phyloP scores from a whole-genome alignment of 2,888 invertebrate species.

The Drosophila helvetica region DNA sequence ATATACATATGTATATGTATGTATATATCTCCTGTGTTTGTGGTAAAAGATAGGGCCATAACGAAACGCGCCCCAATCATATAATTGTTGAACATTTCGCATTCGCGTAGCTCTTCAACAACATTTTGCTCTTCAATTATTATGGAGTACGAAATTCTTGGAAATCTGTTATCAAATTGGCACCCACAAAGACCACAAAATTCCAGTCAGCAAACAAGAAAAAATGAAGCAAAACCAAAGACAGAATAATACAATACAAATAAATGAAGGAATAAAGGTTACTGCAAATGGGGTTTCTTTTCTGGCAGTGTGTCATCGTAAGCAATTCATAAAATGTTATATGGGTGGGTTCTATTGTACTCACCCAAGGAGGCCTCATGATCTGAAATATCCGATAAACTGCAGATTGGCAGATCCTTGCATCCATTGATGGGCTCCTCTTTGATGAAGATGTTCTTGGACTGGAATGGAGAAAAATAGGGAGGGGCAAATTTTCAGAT shows the following conservation, averaged over 20 bases:
- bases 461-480: constrained; percentile 57
- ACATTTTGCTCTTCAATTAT: constrained; percentile 70
- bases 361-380: constrained; percentile 95
- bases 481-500: neutral
- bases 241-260: neutral
- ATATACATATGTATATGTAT: neutral
- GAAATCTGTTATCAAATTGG: constrained; percentile 73
- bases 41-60: constrained; percentile 25
- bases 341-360: constrained; percentile 82
- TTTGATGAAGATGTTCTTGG: constrained; percentile 81
- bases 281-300: constrained; percentile 17
- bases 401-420: constrained; percentile 91
- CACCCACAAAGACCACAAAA: constrained; percentile 24
- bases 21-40: constrained; percentile 4
- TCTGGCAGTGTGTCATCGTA: constrained; percentile 19
- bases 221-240: constrained; percentile 12
- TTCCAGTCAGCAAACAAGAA: constrained; percentile 31
- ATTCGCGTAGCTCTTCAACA: constrained; percentile 42
- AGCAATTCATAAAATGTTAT: constrained; percentile 9
- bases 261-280: constrained; percentile 30
- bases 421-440: constrained; percentile 87
- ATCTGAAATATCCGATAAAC: constrained; percentile 95
- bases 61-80: constrained; percentile 22
- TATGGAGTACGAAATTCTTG: constrained; percentile 62
- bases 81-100: constrained; percentile 32